Base-by-base conservation (phyloP, 2,888 invertebrate species). In the Erebia ligea region DNA sequence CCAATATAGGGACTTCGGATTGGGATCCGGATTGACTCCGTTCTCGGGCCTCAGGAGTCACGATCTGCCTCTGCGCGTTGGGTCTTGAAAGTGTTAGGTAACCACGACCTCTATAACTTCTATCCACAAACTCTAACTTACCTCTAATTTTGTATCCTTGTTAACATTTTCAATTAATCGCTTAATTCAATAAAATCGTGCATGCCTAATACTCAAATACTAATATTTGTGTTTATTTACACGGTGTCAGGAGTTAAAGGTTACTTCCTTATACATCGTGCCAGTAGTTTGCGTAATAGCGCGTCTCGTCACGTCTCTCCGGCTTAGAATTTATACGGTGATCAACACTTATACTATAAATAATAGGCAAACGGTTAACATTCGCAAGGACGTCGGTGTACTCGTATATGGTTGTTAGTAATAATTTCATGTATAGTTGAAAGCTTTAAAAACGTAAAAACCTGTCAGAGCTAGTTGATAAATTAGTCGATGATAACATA, bases 221-320 rank as follows among this genome's bases (percentile, higher is more conserved):
- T 84, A 86, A 86, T 89, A 85, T 88, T 86, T 87, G 83, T 90
- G 86, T 88, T 84, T 85, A 85, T 73, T 77, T 72, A 71, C 70
- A 70, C 81, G 83, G 87, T 87, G 88, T 87, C 86, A 86, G 84
- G 82, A 85, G 87, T 81, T 88, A 90, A 91, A 91, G 90, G 91
- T 89, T 88, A 90, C 84, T 92, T 92, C 92, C 92, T 91, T 80
- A 82, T 87, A 83, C 78, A 82, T 83, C 81, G 82, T 82, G 85
- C 79, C 80, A 82, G 76, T 80, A 82, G 84, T 86, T 86, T 85
- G 86, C 84, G 86, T 86, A 89, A 89, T 85, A 78, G 76, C 84
- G 80, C 85, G 81, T 85, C 86, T 88, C 88, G 86, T 86, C 79
- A 80, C 77, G 79, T 79, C 82, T 83, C 76, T 76, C 78, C 76